Conservation (phyloP, 1,140 invertebrate species). For the Magallana ariakensis region DNA sequence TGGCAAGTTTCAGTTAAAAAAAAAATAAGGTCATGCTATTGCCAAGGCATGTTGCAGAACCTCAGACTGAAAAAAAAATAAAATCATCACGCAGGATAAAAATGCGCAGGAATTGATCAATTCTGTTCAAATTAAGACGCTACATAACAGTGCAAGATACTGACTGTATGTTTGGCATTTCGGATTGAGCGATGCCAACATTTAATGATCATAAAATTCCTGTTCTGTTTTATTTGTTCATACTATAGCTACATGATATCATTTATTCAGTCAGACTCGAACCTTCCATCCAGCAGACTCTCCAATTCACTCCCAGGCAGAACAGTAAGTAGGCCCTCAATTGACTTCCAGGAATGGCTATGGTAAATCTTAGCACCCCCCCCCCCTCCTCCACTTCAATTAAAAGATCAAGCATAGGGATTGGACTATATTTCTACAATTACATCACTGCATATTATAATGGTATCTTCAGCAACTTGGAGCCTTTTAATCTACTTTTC, state of each 20-base stretch:
- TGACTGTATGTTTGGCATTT: slow-evolving; percentile 9
- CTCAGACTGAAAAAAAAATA: slow-evolving; percentile 13
- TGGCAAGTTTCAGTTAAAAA: background rate
- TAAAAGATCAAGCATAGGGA: background rate
- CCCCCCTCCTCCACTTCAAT: background rate
- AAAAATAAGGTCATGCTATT: slow-evolving; percentile 5
- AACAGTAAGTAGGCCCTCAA: background rate
- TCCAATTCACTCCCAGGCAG: background rate
- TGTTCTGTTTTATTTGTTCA: no score
- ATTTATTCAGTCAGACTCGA: no score
- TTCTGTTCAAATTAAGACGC: slow-evolving; percentile 7
- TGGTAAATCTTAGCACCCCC: no score
- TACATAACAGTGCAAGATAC: slow-evolving; percentile 20
- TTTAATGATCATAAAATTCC: slow-evolving; percentile 2
- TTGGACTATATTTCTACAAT: background rate
- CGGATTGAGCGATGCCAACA: slow-evolving; percentile 18
- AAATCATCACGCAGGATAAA: slow-evolving; percentile 24
- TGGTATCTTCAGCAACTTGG: slow-evolving; percentile 23
- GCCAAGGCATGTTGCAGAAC: slow-evolving; percentile 11
- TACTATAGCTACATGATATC: no score
- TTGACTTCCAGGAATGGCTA: no score
- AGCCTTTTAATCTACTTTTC: slow-evolving; percentile 27
- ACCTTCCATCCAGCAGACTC: no score
- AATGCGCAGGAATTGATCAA: slow-evolving; percentile 15
- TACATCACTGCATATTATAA: slow-evolving; percentile 4